Conservation (phyloP, 2,113 vertebrate genomes). For the Tauraco erythrolophus region DNA sequence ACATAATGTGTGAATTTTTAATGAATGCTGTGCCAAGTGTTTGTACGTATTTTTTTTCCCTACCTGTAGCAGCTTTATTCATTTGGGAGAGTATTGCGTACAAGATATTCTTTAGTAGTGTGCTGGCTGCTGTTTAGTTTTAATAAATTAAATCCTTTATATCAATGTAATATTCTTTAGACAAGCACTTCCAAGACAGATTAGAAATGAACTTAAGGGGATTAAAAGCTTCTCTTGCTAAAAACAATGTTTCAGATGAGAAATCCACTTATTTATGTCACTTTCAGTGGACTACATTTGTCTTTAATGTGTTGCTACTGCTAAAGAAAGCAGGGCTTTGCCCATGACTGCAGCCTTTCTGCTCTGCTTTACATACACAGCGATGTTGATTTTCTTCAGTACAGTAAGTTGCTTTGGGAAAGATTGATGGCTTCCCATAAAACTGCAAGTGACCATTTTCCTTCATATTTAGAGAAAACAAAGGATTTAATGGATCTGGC, state of each 20-base stretch:
- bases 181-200: conserved; percentile 82
- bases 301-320: conserved; percentile 72
- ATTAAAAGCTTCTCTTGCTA: conserved; percentile 85
- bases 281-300: conserved; percentile 78
- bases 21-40: conserved; percentile 54
- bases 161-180: conserved; percentile 80
- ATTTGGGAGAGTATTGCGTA: conserved; percentile 67
- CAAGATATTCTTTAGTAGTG: conserved; percentile 50
- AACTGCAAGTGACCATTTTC: conserved; percentile 64
- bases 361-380: conserved; percentile 58
- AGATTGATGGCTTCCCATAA: conserved; percentile 74
- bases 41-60: background rate
- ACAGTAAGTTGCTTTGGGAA: conserved; percentile 58
- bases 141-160: conserved; percentile 84
- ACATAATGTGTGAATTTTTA: conserved; percentile 70
- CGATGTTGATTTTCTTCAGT: conserved; percentile 61
- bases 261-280: conserved; percentile 85
- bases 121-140: conserved; percentile 73
- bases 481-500: conserved; percentile 67
- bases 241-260: conserved; percentile 83
- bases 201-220: conserved; percentile 85
- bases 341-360: conserved; percentile 13
- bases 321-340: conserved; percentile 42
- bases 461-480: conserved; percentile 68
- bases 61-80: conserved; percentile 72